Evolutionary conservation across 1,140 invertebrate genomes (phyloP).

Genomic region (Periplaneta americana): DNA sequence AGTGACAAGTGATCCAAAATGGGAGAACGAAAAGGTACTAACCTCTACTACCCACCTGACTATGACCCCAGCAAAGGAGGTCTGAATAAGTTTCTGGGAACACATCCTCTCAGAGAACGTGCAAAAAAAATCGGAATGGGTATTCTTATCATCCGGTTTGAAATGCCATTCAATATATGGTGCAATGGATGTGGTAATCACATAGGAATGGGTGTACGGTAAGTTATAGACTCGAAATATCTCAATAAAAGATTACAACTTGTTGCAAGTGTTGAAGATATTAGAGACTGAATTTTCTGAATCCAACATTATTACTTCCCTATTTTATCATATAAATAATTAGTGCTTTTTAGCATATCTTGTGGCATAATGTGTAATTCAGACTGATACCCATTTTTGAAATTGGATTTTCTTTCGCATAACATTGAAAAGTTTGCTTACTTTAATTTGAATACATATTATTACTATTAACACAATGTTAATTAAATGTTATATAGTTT

Average conservation of each 20-base stretch:
- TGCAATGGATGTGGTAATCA: slow-evolving; percentile 97
- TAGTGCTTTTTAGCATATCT: too few species aligned
- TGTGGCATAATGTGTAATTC: too few species aligned
- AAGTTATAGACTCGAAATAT: too few species aligned
- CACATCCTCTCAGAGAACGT: slow-evolving; percentile 92
- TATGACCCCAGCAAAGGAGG: slow-evolving; percentile 92
- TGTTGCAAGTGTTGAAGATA: too few species aligned
- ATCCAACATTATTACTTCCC: too few species aligned
- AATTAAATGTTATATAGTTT: slow-evolving; percentile 8
- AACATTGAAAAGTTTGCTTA: neutral
- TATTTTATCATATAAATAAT: too few species aligned
- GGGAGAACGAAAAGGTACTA: slow-evolving; percentile 98
- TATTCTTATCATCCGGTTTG: slow-evolving; percentile 97
- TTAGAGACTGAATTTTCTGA: too few species aligned
- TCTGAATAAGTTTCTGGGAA: slow-evolving; percentile 90
- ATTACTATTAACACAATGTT: neutral
- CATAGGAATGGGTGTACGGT: slow-evolving; percentile 96
- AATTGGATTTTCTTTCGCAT: neutral
- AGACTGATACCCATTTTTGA: too few species aligned
- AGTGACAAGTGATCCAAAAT: too few species aligned
- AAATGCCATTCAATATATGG: slow-evolving; percentile 99
- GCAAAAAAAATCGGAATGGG: slow-evolving; percentile 92
- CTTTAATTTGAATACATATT: neutral
- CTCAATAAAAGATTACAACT: too few species aligned
- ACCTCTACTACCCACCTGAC: slow-evolving; percentile 98